phyloP scores from a whole-genome alignment of 2,888 invertebrate genomes.

The Acanthacorydalis orientalis region DNA sequence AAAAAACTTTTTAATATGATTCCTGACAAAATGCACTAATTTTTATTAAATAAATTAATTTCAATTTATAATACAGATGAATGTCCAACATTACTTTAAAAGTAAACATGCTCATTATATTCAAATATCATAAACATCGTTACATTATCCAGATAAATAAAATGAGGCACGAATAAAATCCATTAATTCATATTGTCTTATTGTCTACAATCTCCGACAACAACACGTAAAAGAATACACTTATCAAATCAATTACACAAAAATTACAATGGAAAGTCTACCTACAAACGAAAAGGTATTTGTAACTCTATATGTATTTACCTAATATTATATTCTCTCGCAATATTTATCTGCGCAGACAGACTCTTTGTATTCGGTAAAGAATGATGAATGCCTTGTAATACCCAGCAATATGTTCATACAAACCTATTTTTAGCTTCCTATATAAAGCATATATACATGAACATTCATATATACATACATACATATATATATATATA shows the following conservation, averaged over 20 bases:
- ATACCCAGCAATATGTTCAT: neutral
- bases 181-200: neutral
- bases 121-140: too few species aligned
- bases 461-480: neutral
- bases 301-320: neutral
- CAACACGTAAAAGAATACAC: neutral
- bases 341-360: neutral
- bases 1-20: too few species aligned
- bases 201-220: neutral
- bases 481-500: neutral
- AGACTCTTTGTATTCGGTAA: neutral
- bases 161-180: too few species aligned
- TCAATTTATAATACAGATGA: too few species aligned
- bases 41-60: too few species aligned
- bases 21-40: too few species aligned
- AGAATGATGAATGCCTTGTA: neutral
- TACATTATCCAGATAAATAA: too few species aligned
- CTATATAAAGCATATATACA: neutral
- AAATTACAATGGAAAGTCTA: neutral
- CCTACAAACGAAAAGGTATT: neutral
- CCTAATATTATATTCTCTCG: neutral
- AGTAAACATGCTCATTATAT: too few species aligned
- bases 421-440: neutral
- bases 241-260: neutral
- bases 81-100: too few species aligned